Conservation (phyloP, 2,797 vertebrate species). For the Decapterus maruadsi region DNA sequence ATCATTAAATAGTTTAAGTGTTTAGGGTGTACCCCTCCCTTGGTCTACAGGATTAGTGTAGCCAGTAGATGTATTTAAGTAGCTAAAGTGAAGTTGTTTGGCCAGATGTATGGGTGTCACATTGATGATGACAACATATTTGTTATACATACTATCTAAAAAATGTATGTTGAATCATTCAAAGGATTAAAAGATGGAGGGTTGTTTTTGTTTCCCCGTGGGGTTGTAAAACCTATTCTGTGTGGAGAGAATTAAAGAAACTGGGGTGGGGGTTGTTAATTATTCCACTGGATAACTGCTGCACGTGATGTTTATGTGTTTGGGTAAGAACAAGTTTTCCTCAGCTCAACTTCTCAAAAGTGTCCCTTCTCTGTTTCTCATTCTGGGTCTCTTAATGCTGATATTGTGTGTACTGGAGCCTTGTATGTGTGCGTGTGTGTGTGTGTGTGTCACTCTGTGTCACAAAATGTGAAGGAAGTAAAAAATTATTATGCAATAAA, state of each 20-base stretch:
- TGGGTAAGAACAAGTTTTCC: background rate
- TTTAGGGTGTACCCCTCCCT: too few relatives aligned
- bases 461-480: conserved; percentile 31
- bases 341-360: background rate
- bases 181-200: background rate
- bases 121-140: background rate
- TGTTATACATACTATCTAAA: background rate
- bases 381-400: background rate
- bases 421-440: background rate
- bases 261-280: background rate
- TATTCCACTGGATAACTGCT: background rate
- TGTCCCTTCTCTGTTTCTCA: background rate
- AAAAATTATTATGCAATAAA: conserved; percentile 12
- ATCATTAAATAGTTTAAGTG: background rate
- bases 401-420: background rate
- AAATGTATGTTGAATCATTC: background rate
- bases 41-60: too few relatives aligned
- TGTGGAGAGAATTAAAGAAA: background rate
- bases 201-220: background rate
- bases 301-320: background rate
- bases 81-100: background rate
- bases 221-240: background rate
- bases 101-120: background rate
- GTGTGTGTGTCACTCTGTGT: background rate
- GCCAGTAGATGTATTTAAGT: too few relatives aligned